A percentile compares a stretch with the other conserved stretches of the same genome.
Evolutionary conservation across 1,140 invertebrate genomes (phyloP).

Genomic region (Drosophila ohnishii): DNA sequence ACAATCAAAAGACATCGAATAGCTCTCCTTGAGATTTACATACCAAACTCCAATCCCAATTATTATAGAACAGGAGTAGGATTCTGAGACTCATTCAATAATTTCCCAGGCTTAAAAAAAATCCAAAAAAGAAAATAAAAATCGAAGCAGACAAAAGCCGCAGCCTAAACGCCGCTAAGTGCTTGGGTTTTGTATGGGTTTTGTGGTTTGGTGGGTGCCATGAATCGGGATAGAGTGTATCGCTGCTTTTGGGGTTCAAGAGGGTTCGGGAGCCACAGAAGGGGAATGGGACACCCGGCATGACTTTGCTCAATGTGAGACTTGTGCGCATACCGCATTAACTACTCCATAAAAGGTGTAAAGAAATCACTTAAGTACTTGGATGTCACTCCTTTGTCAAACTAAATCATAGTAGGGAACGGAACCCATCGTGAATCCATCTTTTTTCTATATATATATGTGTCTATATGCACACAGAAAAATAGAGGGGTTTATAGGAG

Average conservation of each 20-base stretch:
- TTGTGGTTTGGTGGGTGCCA: conserved; percentile 55
- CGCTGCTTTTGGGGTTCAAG: conserved; percentile 44
- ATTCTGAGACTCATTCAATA: conserved; percentile 9
- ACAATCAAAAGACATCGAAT: conserved; percentile 38
- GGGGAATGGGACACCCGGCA: conserved; percentile 36
- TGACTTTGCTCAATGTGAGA: conserved; percentile 72
- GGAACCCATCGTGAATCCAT: conserved; percentile 42
- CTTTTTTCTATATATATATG: conserved; percentile 18
- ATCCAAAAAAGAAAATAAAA: background rate
- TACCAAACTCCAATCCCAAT: conserved; percentile 38
- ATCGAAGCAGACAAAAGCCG: conserved; percentile 38
- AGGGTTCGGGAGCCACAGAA: conserved; percentile 11
- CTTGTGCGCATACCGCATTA: conserved; percentile 72
- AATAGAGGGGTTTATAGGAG: background rate
- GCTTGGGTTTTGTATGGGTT: conserved; percentile 39
- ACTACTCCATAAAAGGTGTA: conserved; percentile 81
- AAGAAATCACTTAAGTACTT: conserved; percentile 82
- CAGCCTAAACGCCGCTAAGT: conserved; percentile 76
- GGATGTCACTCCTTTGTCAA: conserved; percentile 81
- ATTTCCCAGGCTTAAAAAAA: conserved; percentile 24
- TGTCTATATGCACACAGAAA: background rate
- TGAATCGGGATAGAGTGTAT: conserved; percentile 44
- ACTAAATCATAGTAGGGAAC: conserved; percentile 71
- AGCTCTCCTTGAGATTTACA: conserved; percentile 56
- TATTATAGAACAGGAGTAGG: conserved; percentile 22